Evolutionary conservation across 2,797 vertebrate genomes (phyloP), one percentile per base, ranked within the genome.

Genomic region (Ambastaia sidthimunki): DNA sequence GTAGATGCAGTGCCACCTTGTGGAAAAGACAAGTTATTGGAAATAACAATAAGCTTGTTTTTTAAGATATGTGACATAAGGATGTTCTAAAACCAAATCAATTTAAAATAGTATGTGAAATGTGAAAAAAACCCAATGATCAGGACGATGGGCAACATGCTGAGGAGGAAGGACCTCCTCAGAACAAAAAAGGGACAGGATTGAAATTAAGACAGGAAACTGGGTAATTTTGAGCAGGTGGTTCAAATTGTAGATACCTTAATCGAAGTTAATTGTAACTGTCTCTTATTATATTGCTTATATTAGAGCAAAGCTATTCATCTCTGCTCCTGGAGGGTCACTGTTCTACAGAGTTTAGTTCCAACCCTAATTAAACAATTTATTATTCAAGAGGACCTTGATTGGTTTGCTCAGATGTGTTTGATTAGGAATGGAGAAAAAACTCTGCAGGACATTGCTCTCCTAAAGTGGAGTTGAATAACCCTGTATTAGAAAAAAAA

Each of bases 1-100:
- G 89, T 2, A 99, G 92, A 21, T 93, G 92, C 62, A 97, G 93
- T 34, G 98, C 98, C 89, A 99, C 95, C 98, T 99, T 90, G 75
- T 91, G 92, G 0, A 85, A 6, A 76, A 72, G 23, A 15, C 5
- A n/a, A 18, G 28, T 10, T 82, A 21, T 52, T 84, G 10, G 47
- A 31, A 21, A 70, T 31, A 83, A 21, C 44, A 7, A 60, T 11
- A 54, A 21, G 4, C 31, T 44, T 69, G 19, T 55, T 71, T 48
- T 48, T 48, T 37, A 18, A 47, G 34, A 37, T 37, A 37, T 7
- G n/a, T n/a, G n/a, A n/a, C 28, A 28, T 2, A 44, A 44, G 9
- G 34, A 37, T 6, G 34, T 37, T 37, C 34, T 37, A 37, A 7
- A 44, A 44, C 6, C 7, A 31, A 25, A 54, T 52, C 19, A 31